These are phyloP conservation scores for Orchestia grillus DNA, from an alignment of 1,140 invertebrate species.

Conservation along the genomic window DNA sequence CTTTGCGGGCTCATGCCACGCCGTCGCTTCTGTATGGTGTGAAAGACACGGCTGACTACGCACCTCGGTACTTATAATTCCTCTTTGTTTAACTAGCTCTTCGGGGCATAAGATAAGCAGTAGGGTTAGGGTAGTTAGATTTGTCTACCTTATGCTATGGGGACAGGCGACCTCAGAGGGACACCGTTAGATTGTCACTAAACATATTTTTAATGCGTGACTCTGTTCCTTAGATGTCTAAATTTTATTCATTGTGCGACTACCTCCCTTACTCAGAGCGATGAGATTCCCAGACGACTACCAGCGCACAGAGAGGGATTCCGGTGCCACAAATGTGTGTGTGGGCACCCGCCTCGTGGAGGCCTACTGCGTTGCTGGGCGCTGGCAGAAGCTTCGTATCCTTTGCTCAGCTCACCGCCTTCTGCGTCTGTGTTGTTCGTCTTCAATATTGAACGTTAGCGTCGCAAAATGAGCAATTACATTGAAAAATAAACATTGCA, in stretches of 20 bases:
- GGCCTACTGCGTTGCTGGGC: not conserved
- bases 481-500: no score
- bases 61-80: not conserved
- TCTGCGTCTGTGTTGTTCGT: no score
- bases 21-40: not conserved
- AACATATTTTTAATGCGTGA: no score
- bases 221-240: no score
- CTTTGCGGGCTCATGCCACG: not conserved
- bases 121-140: no score
- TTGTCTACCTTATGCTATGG: no score
- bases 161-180: no score
- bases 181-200: no score
- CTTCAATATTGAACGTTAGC: no score
- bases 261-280: not conserved
- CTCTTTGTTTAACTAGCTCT: no score
- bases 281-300: not conserved
- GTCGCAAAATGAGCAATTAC: no score
- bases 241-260: not conserved
- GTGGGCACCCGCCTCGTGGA: not conserved
- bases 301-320: not conserved
- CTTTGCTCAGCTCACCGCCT: not conserved
- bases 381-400: constrained; percentile 38
- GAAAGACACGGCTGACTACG: not conserved
- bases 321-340: not conserved
- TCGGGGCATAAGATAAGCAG: no score